These are phyloP conservation scores for Etheostoma cragini DNA, from an alignment of 2,113 vertebrate species.

Conservation along the genomic window DNA sequence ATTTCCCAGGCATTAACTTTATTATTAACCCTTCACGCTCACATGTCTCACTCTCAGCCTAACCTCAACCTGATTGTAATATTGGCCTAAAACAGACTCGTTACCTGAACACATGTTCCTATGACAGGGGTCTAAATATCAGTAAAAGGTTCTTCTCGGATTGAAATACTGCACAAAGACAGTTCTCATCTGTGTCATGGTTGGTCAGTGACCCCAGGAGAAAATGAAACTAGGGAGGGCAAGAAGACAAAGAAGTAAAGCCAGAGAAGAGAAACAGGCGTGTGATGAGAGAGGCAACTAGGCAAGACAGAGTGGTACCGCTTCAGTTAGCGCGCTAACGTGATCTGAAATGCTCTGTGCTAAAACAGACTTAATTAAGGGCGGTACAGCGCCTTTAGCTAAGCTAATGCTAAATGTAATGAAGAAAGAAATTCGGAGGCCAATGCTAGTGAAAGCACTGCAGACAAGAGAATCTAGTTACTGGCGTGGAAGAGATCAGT, in stretches of 20 bases:
- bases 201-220: slow-evolving; percentile 70
- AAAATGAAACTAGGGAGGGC: slow-evolving; percentile 38
- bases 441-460: slow-evolving; percentile 58
- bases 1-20: slow-evolving; percentile 1
- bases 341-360: slow-evolving; percentile 61
- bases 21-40: slow-evolving; percentile 22
- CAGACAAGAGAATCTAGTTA: slow-evolving; percentile 57
- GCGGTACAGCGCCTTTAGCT: slow-evolving; percentile 24
- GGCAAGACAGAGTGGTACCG: slow-evolving; percentile 66
- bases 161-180: background rate
- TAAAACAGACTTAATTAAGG: slow-evolving; percentile 73
- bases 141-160: slow-evolving; percentile 20
- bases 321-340: slow-evolving; percentile 54
- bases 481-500: slow-evolving; percentile 58
- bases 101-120: background rate
- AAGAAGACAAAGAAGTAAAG: slow-evolving; percentile 44
- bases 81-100: background rate
- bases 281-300: slow-evolving; percentile 74
- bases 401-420: slow-evolving; percentile 66
- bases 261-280: slow-evolving; percentile 54
- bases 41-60: slow-evolving; percentile 5
- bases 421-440: slow-evolving; percentile 48
- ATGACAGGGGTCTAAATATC: slow-evolving; percentile 21
- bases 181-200: slow-evolving; percentile 38
- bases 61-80: slow-evolving; percentile 3